Base-by-base conservation (phyloP, 2,888 invertebrate species). In the Eudemis profundana region DNA sequence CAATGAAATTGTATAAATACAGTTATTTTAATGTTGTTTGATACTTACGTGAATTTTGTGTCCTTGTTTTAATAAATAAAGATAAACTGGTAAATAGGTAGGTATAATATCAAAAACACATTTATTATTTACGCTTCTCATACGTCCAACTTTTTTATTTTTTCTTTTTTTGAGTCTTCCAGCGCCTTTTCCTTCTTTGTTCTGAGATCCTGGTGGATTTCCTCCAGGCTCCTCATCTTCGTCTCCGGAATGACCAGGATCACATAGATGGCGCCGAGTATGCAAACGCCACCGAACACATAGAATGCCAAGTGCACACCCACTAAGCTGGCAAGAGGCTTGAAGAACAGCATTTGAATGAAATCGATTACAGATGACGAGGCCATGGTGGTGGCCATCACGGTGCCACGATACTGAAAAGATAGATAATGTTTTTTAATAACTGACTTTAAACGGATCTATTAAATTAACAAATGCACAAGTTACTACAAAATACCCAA, bases 401-500 rank as follows among this genome's bases (percentile, higher is more conserved):
- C 86, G 4, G 86, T 84, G 1, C 86, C 86, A 1, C 90, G 87
- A 54, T 86, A 89, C 90, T 91, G 82, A n/a, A 84, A 85, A 21
- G 61, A n/a, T 54, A 60, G 40, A 21, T 17, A 1, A 12, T 19
- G 27, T 59, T n/a, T n/a, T n/a, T n/a, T n/a, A n/a, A n/a, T n/a
- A n/a, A n/a, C n/a, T n/a, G n/a, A n/a, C n/a, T n/a, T n/a, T n/a
- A n/a, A n/a, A n/a, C n/a, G n/a, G n/a, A n/a, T n/a, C n/a, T n/a
- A n/a, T n/a, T n/a, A n/a, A n/a, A n/a, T n/a, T n/a, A n/a, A n/a
- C n/a, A n/a, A n/a, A n/a, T n/a, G n/a, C n/a, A n/a, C n/a, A n/a
- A n/a, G n/a, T n/a, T n/a, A n/a, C n/a, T n/a, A n/a, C n/a, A n/a
- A n/a, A n/a, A n/a, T n/a, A n/a, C n/a, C n/a, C n/a, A n/a, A n/a